Evolutionary conservation across 2,888 invertebrate genomes (phyloP), one percentile per base, ranked within the genome.

Genomic region (Ectobius pallidus): DNA sequence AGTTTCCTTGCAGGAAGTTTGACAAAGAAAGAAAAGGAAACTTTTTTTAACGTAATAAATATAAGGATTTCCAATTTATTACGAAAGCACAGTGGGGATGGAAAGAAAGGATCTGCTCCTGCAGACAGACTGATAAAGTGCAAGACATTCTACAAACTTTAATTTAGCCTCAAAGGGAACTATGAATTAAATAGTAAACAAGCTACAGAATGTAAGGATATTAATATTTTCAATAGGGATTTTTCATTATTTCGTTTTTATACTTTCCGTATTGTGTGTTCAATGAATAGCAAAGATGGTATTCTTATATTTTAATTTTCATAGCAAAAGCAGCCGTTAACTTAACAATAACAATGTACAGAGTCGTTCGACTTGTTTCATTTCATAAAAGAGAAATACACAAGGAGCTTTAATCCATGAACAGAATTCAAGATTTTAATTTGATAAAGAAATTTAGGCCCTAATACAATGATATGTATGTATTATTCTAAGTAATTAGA

Each of bases 151-250:
- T n/a, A n/a, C n/a, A n/a, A n/a, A n/a, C n/a, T n/a, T n/a, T n/a
- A 6, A 49, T 9, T 49, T 18, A 9, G 18, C 52, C 52, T 46
- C 7, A 46, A 4, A 52, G 52, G 25, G 25, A 4, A 46, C n/a
- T 46, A 20, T 1, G n/a, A 3, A 46, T 20, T 52, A 11, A 14
- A 52, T 4, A 22, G 25, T 9, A 52, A 52, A 52, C 52, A 52
- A 52, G 2, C 52, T 7, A 22, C 25, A 20, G 22, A 2, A 52
- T 3, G 1, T 25, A 22, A 1, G 1, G 52, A 2, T 22, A 25
- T 25, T 22, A 52, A 52, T 52, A 25, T 52, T 52, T 52, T 52
- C 25, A 52, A 22, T 52, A 52, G 9, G n/a, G n/a, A 52, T 52
- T 52, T 52, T 25, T 11, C 25, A 52, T 18, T 52, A 49, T 49